Conservation (phyloP, 2,888 invertebrate genomes). For the Drosophila tripunctata region DNA sequence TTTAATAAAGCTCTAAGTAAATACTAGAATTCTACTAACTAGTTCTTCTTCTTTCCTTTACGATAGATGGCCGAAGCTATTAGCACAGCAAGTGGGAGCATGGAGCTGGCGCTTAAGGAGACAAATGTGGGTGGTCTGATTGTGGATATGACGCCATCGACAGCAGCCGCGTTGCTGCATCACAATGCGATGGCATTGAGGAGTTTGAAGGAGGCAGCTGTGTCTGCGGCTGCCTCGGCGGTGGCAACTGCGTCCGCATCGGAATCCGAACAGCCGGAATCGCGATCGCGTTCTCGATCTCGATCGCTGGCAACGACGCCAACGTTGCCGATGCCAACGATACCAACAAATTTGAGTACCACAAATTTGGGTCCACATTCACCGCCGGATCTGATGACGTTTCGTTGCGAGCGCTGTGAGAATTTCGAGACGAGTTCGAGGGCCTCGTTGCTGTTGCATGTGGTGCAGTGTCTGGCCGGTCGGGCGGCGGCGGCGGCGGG, state of each 20-base stretch:
- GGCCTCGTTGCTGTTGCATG: conserved; percentile 90
- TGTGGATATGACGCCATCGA: conserved; percentile 81
- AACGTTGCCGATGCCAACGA: conserved; percentile 62
- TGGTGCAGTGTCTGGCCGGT: conserved; percentile 87
- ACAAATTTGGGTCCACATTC: conserved; percentile 60
- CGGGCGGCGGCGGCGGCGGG: conserved; percentile 52
- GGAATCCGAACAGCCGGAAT: conserved; percentile 61
- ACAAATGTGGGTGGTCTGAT: conserved; percentile 63
- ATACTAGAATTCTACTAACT: not conserved
- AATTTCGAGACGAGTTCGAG: conserved; percentile 92
- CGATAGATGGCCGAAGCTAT: conserved; percentile 82
- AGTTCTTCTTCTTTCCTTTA: not conserved
- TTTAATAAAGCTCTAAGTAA: too few relatives aligned
- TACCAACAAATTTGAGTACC: conserved; percentile 78
- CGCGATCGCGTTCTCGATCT: conserved; percentile 47
- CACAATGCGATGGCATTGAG: conserved; percentile 78
- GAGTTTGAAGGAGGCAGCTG: conserved; percentile 75
- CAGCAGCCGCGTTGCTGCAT: conserved; percentile 76
- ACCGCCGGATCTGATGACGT: conserved; percentile 76
- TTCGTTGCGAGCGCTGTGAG: conserved; percentile 91
- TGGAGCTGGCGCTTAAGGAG: conserved; percentile 81
- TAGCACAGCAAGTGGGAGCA: conserved; percentile 74
- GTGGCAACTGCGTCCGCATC: conserved; percentile 55
- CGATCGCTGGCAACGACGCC: conserved; percentile 57
- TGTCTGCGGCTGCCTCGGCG: too few relatives aligned